Evolutionary conservation across 2,888 invertebrate species (phyloP).

Genomic region (Anthophora plumipes): DNA sequence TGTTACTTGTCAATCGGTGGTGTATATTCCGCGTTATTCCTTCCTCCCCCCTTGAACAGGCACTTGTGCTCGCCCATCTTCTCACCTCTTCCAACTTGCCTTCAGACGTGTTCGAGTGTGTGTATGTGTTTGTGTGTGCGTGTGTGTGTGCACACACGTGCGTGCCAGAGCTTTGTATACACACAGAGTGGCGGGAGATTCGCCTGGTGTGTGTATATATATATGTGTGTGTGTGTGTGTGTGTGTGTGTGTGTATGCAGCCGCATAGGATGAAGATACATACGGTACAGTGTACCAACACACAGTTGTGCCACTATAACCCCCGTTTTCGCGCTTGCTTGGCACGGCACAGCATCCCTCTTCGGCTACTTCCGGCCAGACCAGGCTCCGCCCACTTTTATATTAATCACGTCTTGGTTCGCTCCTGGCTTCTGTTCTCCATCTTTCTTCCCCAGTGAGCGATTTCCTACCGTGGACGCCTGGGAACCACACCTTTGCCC

Average conservation of each 20-base stretch:
- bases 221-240: too few species aligned
- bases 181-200: too few species aligned
- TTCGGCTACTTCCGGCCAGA: slow-evolving; percentile 82
- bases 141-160: background rate
- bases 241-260: slow-evolving; percentile 64
- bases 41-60: slow-evolving; percentile 26
- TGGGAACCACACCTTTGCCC: slow-evolving; percentile 83
- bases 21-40: slow-evolving; percentile 67
- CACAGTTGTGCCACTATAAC: slow-evolving; percentile 71
- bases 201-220: slow-evolving; percentile 37
- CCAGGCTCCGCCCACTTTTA: slow-evolving; percentile 84
- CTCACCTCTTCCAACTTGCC: slow-evolving; percentile 65
- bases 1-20: slow-evolving; percentile 67
- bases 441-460: slow-evolving; percentile 81
- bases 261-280: slow-evolving; percentile 61
- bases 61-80: slow-evolving; percentile 67
- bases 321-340: slow-evolving; percentile 81
- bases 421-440: slow-evolving; percentile 78
- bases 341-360: slow-evolving; percentile 81
- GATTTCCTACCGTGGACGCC: slow-evolving; percentile 81
- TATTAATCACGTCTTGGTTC: slow-evolving; percentile 84
- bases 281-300: slow-evolving; percentile 66
- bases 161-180: too few species aligned
- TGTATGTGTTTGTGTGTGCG: too few species aligned
- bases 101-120: slow-evolving; percentile 32